These are phyloP conservation scores for Drepana falcataria DNA, from an alignment of 2,888 invertebrate genomes.

Conservation along the genomic window DNA sequence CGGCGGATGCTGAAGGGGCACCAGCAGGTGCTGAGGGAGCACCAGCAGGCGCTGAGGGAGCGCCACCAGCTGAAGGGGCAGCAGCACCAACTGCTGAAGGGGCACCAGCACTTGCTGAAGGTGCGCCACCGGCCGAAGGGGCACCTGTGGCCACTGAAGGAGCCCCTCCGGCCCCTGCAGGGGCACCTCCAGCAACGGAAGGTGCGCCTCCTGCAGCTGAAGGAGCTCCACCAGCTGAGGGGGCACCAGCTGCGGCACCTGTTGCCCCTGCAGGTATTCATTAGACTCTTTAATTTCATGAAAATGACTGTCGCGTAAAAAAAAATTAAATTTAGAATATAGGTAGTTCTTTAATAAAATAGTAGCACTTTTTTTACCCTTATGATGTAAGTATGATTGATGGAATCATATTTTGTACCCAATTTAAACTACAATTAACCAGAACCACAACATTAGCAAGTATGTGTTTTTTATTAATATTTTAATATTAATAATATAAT, in stretches of 20 bases:
- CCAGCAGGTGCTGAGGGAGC: constrained; percentile 31
- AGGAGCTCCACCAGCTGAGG: constrained; percentile 21
- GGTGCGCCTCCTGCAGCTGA: constrained; percentile 36
- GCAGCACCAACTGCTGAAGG: constrained; percentile 32
- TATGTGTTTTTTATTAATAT: too few species aligned
- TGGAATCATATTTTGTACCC: too few species aligned
- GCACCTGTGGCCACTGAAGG: constrained; percentile 30
- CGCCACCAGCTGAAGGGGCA: constrained; percentile 29
- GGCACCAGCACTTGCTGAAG: constrained; percentile 27
- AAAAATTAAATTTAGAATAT: too few species aligned
- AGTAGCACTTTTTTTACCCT: too few species aligned
- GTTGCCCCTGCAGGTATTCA: constrained; percentile 30
- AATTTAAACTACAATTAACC: too few species aligned
- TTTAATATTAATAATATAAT: too few species aligned
- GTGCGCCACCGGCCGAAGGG: constrained; percentile 20
- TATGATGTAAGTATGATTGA: too few species aligned
- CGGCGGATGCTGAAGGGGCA: constrained; percentile 18
- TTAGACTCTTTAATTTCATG: too few species aligned
- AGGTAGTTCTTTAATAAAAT: too few species aligned
- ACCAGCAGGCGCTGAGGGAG: constrained; percentile 34
- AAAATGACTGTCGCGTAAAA: too few species aligned
- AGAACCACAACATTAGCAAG: too few species aligned
- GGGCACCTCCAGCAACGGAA: constrained; percentile 18
- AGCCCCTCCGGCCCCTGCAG: constrained; percentile 7
- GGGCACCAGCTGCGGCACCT: constrained; percentile 27